Evolutionary conservation across 2,888 invertebrate species (phyloP).

Genomic region (Cactoblastis cactorum): DNA sequence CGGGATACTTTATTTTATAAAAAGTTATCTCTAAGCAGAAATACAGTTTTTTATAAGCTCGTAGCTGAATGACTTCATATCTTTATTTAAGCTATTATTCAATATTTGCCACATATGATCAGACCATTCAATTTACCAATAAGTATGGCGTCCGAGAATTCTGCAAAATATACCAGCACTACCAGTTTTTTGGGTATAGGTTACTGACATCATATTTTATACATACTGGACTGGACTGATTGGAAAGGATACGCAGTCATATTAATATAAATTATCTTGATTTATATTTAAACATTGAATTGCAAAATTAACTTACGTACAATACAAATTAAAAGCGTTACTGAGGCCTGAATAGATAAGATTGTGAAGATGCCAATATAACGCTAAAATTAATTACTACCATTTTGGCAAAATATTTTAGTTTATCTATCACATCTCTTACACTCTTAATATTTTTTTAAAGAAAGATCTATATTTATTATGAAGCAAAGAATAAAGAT

Average conservation of each 20-base stretch:
- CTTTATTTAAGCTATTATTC: slow-evolving; percentile 7
- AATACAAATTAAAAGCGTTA: not conserved
- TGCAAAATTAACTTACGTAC: not conserved
- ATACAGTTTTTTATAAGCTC: not conserved
- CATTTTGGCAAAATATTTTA: not conserved
- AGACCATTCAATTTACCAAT: not conserved
- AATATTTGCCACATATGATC: not conserved
- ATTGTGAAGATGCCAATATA: not conserved
- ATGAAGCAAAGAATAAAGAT: no score
- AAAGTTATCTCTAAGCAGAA: no score
- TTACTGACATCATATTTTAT: not conserved
- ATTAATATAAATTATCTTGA: no score
- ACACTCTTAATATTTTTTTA: no score
- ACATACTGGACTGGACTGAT: not conserved
- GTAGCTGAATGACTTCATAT: not conserved
- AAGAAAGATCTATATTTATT: no score
- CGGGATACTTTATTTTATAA: no score
- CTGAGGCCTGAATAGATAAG: not conserved
- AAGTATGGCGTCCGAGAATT: not conserved
- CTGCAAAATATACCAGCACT: not conserved
- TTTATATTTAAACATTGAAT: no score
- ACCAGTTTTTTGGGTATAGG: not conserved
- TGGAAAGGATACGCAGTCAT: no score
- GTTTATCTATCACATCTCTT: no score
- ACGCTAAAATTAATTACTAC: not conserved